Base-by-base conservation (phyloP, 2,888 invertebrate species). In the Zygothrica quintamaculata region DNA sequence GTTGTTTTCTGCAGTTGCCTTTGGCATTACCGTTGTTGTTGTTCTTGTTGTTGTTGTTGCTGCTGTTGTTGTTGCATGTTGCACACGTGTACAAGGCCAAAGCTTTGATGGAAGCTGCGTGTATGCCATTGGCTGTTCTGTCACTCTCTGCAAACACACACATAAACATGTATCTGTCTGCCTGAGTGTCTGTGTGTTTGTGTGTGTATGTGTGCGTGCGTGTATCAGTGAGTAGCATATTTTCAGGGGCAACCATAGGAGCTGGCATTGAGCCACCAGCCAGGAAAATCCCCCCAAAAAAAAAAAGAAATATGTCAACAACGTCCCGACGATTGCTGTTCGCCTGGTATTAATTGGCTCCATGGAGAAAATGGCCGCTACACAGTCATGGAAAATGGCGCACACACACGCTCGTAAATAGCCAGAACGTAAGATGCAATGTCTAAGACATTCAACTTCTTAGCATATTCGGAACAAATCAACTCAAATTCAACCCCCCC, bases 341-440 rank as follows among this genome's bases (percentile, higher is more conserved):
- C 77, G 87, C 89, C 89, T 87, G 79, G 78, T 82, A 59, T 43
- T 77, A 77, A 82, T 89, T 88, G 86, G 88, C 89, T 88, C 89
- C 80, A 84, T 88, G 74, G 88, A 87, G 88, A 89, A 89, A 89
- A 89, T 88, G 88, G 89, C 89, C 77, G 89, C 77, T 84, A 58
- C 65, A 61, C 68, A 44, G 29, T 46, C 57, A 57, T 43, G 57
- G 39, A 55, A 65, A 47, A 52, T 26, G 36, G 34, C 61, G 18
- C 61, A 56, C 34, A 55, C 67, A 57, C 26, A 57, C 34, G 47
- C 57, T 13, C 44, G 48, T 6, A 46, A 18, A 11, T 6, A 15
- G 1, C 18, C 12, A 33, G 7, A n/a, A 15, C 11, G 18, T 37
- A 48, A 57, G 76, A 42, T 50, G 50, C 60, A 46, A 12, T 36